phyloP scores from a whole-genome alignment of 1,140 invertebrate genomes.

The Drosophila triauraria region DNA sequence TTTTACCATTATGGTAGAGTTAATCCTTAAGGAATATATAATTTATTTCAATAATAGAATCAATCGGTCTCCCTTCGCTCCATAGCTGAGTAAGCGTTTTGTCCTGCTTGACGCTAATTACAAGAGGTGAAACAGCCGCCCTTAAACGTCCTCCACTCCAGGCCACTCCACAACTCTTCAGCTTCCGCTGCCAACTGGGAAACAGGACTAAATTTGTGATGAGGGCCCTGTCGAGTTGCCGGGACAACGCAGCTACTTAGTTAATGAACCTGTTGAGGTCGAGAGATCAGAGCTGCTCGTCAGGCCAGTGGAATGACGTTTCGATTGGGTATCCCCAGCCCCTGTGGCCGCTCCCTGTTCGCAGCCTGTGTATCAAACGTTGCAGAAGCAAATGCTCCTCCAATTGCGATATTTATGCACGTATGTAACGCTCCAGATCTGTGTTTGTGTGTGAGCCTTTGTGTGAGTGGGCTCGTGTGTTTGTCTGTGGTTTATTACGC shows the following conservation, averaged over 20 bases:
- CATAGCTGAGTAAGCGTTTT: conserved; percentile 46
- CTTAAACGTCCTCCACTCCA: conserved; percentile 10
- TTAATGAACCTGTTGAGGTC: conserved; percentile 82
- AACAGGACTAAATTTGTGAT: conserved; percentile 26
- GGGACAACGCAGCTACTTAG: conserved; percentile 70
- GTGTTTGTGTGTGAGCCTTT: conserved; percentile 24
- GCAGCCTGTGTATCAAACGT: conserved; percentile 33
- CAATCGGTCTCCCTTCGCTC: conserved; percentile 24
- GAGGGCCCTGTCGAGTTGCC: conserved; percentile 50
- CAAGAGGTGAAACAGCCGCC: conserved; percentile 20
- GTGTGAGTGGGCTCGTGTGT: conserved; percentile 43
- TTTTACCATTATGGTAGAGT: not conserved
- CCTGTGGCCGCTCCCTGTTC: not conserved
- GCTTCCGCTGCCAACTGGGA: conserved; percentile 14
- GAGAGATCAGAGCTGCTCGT: conserved; percentile 35
- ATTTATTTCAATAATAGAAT: not conserved
- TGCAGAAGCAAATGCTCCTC: conserved; percentile 45
- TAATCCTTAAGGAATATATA: not conserved
- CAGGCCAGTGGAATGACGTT: conserved; percentile 41
- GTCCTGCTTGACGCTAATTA: conserved; percentile 54
- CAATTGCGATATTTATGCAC: conserved; percentile 60
- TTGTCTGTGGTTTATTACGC: conserved; percentile 80
- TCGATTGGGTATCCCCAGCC: conserved; percentile 37
- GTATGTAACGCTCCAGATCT: conserved; percentile 14
- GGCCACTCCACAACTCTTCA: conserved; percentile 18